These are phyloP conservation scores for Protonibea diacanthus DNA, from an alignment of 2,797 vertebrate species.

Conservation along the genomic window DNA sequence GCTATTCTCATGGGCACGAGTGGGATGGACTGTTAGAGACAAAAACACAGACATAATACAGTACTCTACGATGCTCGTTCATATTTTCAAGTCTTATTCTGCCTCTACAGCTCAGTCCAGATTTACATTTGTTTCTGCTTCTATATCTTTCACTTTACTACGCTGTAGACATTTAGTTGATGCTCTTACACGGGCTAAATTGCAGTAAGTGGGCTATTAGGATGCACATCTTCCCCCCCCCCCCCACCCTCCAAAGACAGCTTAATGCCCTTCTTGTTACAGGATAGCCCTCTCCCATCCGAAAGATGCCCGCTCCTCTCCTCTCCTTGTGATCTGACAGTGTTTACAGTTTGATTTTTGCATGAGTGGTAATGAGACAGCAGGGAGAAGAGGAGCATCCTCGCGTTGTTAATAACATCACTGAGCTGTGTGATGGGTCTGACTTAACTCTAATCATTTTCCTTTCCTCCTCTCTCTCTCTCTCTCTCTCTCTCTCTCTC, in stretches of 20 bases:
- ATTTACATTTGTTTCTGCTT: conserved; percentile 9
- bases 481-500: neutral
- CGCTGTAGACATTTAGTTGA: conserved; percentile 6
- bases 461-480: neutral
- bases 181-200: neutral
- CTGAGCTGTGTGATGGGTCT: conserved; percentile 41
- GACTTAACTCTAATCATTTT: conserved; percentile 43
- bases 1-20: neutral
- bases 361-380: conserved; percentile 52
- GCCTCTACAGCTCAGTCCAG: neutral
- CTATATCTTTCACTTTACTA: neutral
- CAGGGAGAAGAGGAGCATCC: conserved; percentile 39
- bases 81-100: conserved; percentile 19
- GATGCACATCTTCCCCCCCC: neutral
- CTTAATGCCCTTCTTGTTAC: neutral
- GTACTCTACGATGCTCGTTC: neutral
- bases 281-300: neutral
- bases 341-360: conserved; percentile 47
- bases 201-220: neutral
- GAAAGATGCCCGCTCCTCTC: neutral
- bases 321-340: conserved; percentile 10
- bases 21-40: conserved; percentile 15
- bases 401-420: conserved; percentile 48
- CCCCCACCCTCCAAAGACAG: no score
- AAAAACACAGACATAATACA: conserved; percentile 12